These are phyloP conservation scores for Jaculus jaculus DNA, from an alignment of 2,113 vertebrate species.

Conservation along the genomic window DNA sequence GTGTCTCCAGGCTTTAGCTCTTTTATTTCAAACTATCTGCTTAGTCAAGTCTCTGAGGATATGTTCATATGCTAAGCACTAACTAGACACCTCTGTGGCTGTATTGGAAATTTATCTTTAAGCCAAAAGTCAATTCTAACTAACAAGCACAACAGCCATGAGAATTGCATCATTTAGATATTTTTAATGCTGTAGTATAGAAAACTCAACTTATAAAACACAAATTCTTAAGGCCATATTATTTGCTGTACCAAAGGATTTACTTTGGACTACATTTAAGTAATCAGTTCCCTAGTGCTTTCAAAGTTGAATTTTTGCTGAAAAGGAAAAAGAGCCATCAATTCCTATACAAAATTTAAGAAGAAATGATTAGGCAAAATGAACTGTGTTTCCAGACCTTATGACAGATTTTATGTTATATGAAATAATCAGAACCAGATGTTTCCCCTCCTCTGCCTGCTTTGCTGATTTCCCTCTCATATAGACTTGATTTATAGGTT, in stretches of 20 bases:
- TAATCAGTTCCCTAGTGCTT: slow-evolving; percentile 63
- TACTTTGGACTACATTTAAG: slow-evolving; percentile 63
- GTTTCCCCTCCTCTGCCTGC: slow-evolving; percentile 18
- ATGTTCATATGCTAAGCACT: not conserved
- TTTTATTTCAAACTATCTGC: not conserved
- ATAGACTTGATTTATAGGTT: slow-evolving; percentile 54
- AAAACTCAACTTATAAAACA: slow-evolving; percentile 52
- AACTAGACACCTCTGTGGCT: not conserved
- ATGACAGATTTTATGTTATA: slow-evolving; percentile 60
- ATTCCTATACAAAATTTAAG: slow-evolving; percentile 62
- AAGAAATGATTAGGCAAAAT: slow-evolving; percentile 67
- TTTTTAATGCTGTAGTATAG: not conserved
- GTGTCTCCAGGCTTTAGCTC: not conserved
- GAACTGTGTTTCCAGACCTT: slow-evolving; percentile 53
- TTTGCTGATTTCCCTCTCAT: slow-evolving; percentile 25
- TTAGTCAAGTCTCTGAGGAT: not conserved
- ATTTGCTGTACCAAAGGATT: slow-evolving; percentile 59
- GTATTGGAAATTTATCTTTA: slow-evolving; percentile 1
- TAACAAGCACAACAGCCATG: not conserved
- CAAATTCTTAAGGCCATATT: slow-evolving; percentile 54
- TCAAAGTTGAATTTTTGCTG: slow-evolving; percentile 63
- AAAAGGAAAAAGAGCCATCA: slow-evolving; percentile 55
- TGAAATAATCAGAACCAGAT: slow-evolving; percentile 68
- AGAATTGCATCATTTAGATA: slow-evolving; percentile 58
- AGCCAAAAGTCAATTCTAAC: not conserved